phyloP scores from a whole-genome alignment of 2,113 vertebrate species.

The Leucoraja erinaceus region DNA sequence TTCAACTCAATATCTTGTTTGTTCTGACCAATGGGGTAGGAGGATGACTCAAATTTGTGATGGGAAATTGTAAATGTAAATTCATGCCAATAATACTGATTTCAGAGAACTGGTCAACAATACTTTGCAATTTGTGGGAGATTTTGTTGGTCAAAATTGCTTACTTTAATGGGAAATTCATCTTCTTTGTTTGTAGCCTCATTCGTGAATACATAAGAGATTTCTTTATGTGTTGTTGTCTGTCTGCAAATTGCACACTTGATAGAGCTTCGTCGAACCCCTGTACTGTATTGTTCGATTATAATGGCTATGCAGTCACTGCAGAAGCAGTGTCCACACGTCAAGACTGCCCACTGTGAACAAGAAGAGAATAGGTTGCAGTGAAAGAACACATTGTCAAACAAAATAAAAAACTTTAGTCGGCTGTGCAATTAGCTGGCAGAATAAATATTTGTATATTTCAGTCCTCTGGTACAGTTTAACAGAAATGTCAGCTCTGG shows the following conservation, averaged over 20 bases:
- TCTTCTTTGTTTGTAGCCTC: conserved; percentile 74
- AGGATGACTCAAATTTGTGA: neutral
- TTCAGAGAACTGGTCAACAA: no score
- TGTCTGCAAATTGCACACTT: conserved; percentile 96
- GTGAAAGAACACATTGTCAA: neutral
- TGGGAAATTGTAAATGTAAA: neutral
- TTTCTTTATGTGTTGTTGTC: conserved; percentile 86
- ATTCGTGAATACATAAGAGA: conserved; percentile 93
- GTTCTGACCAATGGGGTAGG: neutral
- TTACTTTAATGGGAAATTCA: conserved; percentile 87
- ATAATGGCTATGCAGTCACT: conserved; percentile 92
- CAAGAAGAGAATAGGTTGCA: conserved; percentile 39
- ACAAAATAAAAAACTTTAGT: neutral
- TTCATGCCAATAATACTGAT: neutral
- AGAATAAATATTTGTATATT: conserved; percentile 2
- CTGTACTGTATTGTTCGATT: conserved; percentile 88
- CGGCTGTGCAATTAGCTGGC: neutral
- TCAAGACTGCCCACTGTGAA: conserved; percentile 90
- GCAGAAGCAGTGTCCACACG: conserved; percentile 94
- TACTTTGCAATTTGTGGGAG: neutral
- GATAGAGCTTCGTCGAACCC: conserved; percentile 78
- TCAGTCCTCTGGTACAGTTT: neutral
- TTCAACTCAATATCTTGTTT: neutral
- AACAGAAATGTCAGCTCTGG: neutral
- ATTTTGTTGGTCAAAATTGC: neutral